A percentile compares a stretch with the other conserved stretches of the same genome.
phyloP scores from a whole-genome alignment of 1,140 invertebrate genomes.

The Melipona quadrifasciata region DNA sequence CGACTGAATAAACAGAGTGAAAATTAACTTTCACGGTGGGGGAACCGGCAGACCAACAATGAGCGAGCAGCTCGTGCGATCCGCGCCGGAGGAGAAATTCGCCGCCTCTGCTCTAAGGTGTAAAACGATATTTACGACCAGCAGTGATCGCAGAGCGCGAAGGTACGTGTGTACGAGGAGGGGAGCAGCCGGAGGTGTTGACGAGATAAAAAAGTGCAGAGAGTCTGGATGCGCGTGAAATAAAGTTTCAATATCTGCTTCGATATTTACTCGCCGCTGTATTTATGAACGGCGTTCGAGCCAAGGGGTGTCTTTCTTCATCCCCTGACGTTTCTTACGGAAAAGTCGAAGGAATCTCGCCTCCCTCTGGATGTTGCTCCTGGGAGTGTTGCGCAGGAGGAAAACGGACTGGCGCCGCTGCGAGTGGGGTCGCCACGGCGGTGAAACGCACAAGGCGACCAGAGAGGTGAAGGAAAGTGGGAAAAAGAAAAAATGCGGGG shows the following conservation, averaged over 20 bases:
- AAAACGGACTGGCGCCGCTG: neutral
- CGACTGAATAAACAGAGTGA: too few relatives aligned
- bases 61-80: too few relatives aligned
- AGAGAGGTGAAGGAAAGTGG: neutral
- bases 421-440: too few relatives aligned
- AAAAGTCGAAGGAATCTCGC: constrained; percentile 2
- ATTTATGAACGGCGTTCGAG: neutral
- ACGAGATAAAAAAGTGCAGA: neutral
- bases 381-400: neutral
- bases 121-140: too few relatives aligned
- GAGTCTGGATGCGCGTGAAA: neutral
- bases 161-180: neutral
- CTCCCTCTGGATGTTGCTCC: neutral
- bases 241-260: constrained; percentile 1
- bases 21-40: too few relatives aligned
- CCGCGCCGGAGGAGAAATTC: too few relatives aligned
- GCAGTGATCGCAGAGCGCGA: too few relatives aligned
- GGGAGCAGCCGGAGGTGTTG: too few relatives aligned
- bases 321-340: neutral
- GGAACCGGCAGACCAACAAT: too few relatives aligned
- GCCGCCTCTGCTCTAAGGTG: too few relatives aligned
- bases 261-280: constrained; percentile 22
- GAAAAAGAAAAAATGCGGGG: neutral
- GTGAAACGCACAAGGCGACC: neutral
- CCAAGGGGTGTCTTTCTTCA: neutral